phyloP scores from a whole-genome alignment of 2,888 invertebrate genomes.

The Andrena marginata region DNA sequence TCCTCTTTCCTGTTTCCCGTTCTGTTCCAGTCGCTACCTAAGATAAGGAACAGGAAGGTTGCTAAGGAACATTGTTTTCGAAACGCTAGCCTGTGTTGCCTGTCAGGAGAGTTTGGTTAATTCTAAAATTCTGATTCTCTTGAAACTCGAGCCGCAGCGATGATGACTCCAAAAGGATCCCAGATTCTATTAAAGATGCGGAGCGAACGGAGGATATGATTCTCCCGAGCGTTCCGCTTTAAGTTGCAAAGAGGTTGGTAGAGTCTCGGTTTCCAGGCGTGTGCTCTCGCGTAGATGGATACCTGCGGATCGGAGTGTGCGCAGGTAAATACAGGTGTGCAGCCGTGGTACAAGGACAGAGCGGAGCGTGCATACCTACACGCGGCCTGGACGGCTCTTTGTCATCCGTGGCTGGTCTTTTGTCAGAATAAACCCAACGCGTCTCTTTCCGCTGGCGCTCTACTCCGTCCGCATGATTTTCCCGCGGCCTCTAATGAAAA shows the following conservation, averaged over 20 bases:
- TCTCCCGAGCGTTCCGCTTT: slow-evolving; percentile 47
- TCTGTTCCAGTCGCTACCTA: slow-evolving; percentile 2
- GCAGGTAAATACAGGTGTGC: slow-evolving; percentile 58
- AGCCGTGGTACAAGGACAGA: background rate
- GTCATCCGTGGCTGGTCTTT: slow-evolving; percentile 46
- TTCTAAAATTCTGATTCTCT: background rate
- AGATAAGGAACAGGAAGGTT: too few relatives aligned
- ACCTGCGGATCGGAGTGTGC: slow-evolving; percentile 31
- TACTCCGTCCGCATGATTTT: background rate
- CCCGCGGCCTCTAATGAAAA: slow-evolving; percentile 8
- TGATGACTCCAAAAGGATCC: too few relatives aligned
- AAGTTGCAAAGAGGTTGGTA: slow-evolving; percentile 38
- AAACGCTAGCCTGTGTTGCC: background rate
- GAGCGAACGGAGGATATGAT: background rate
- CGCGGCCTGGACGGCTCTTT: slow-evolving; percentile 24
- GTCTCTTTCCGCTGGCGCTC: slow-evolving; percentile 2
- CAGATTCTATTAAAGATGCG: too few relatives aligned
- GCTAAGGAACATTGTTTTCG: slow-evolving; percentile 12
- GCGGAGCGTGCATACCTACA: background rate
- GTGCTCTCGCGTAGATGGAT: slow-evolving; percentile 39
- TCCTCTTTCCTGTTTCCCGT: slow-evolving; percentile 21
- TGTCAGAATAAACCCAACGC: slow-evolving; percentile 37
- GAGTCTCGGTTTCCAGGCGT: slow-evolving; percentile 58
- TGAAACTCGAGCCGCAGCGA: background rate
- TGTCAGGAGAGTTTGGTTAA: background rate